phyloP scores from a whole-genome alignment of 2,113 vertebrate species.

The Pomatostomus ruficeps region DNA sequence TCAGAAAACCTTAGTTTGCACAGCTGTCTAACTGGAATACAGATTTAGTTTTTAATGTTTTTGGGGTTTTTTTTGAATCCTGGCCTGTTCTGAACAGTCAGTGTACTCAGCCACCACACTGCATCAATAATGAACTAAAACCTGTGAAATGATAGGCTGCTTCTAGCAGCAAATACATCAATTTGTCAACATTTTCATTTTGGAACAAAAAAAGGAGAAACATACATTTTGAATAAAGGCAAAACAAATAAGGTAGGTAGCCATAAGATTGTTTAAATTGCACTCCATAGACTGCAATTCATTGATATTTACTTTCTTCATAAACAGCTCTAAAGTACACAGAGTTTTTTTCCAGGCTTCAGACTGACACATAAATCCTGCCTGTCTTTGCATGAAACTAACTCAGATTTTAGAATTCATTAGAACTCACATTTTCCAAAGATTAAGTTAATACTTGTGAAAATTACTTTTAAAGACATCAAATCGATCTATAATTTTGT shows the following conservation, averaged over 20 bases:
- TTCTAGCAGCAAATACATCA: background rate
- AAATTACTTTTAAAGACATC: background rate
- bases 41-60: background rate
- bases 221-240: background rate
- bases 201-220: background rate
- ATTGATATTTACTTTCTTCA: background rate
- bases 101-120: background rate
- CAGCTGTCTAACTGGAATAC: background rate
- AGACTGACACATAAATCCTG: background rate
- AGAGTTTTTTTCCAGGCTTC: background rate
- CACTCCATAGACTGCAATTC: background rate
- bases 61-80: background rate
- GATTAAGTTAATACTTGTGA: background rate
- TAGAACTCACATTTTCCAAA: background rate
- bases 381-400: background rate
- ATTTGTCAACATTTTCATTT: background rate
- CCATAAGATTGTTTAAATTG: background rate
- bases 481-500: background rate
- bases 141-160: background rate
- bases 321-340: background rate
- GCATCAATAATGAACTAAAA: background rate
- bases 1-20: constrained; percentile 2
- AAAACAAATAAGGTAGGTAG: background rate
- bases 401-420: background rate
- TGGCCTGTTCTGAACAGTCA: background rate